These are phyloP conservation scores for Florisuga fusca DNA, from an alignment of 2,797 vertebrate species.

Conservation along the genomic window DNA sequence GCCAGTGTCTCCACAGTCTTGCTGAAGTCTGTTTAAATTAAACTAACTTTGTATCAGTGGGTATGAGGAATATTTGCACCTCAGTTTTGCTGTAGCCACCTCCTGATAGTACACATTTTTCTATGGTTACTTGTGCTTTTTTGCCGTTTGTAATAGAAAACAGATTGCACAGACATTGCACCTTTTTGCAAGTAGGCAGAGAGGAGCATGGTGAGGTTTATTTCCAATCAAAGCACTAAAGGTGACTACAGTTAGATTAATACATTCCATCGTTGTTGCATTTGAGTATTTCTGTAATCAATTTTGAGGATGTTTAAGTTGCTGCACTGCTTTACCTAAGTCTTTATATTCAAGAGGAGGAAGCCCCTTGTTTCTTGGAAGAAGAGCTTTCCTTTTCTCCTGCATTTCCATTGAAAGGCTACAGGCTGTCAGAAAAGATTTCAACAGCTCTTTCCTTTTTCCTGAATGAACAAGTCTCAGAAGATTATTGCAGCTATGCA, in stretches of 20 bases:
- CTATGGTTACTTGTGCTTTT: not conserved
- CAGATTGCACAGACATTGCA: not conserved
- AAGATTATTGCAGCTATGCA: not conserved
- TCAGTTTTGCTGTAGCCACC: not conserved
- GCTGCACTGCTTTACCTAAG: not conserved
- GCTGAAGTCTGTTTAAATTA: not conserved
- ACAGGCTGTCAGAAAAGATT: not conserved
- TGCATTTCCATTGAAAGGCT: not conserved
- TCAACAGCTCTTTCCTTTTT: not conserved
- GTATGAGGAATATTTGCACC: not conserved
- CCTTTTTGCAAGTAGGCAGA: not conserved
- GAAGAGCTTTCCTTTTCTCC: not conserved
- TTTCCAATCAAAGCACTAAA: not conserved
- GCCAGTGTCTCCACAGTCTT: not conserved
- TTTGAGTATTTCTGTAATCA: not conserved
- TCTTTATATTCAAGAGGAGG: not conserved
- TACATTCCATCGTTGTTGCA: not conserved
- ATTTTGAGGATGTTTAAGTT: not conserved
- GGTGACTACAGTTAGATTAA: not conserved
- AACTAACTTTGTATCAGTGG: not conserved
- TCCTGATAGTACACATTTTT: not conserved
- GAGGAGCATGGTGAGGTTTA: not conserved
- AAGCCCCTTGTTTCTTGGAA: not conserved
- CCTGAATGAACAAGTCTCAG: not conserved
- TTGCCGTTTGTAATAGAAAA: not conserved